These are phyloP conservation scores for Anguilla obscura DNA, from an alignment of 2,797 vertebrate genomes.

Conservation along the genomic window DNA sequence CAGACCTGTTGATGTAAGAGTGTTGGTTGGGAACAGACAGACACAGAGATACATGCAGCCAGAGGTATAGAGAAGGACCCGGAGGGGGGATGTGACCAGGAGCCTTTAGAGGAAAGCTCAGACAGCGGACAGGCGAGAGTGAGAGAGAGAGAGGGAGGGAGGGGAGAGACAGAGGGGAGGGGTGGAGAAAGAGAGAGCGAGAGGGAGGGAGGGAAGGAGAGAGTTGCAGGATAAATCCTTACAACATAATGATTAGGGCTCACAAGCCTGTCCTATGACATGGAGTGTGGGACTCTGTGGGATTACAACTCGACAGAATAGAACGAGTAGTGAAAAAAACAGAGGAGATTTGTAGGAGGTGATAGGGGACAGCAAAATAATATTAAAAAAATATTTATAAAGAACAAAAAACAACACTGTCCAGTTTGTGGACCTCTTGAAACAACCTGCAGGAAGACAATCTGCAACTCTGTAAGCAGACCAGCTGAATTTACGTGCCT, in stretches of 20 bases:
- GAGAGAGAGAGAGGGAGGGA: slow-evolving; percentile 27
- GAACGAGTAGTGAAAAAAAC: not conserved
- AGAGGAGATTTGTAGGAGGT: slow-evolving; percentile 18
- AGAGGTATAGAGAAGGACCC: not conserved
- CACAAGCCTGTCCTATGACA: slow-evolving; percentile 68
- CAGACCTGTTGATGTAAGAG: slow-evolving; percentile 35
- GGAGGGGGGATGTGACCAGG: not conserved
- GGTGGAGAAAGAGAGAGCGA: slow-evolving; percentile 26
- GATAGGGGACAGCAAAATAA: slow-evolving; percentile 44
- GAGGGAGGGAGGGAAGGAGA: slow-evolving; percentile 58
- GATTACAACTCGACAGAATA: slow-evolving; percentile 35
- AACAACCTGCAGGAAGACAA: slow-evolving; percentile 14
- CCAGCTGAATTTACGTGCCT: not conserved
- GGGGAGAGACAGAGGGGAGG: slow-evolving; percentile 35
- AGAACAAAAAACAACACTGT: slow-evolving; percentile 27
- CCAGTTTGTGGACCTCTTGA: not conserved
- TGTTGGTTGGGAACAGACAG: slow-evolving; percentile 20
- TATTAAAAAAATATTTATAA: not conserved
- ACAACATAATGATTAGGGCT: slow-evolving; percentile 70
- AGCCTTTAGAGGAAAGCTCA: slow-evolving; percentile 11
- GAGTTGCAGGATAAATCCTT: slow-evolving; percentile 70
- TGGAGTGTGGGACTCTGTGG: slow-evolving; percentile 57
- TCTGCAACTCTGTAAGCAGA: slow-evolving; percentile 13
- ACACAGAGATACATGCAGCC: slow-evolving; percentile 11
- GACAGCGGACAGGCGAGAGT: slow-evolving; percentile 22